Base-by-base conservation (phyloP, 2,888 invertebrate genomes). In the Pelosia muscerda region DNA sequence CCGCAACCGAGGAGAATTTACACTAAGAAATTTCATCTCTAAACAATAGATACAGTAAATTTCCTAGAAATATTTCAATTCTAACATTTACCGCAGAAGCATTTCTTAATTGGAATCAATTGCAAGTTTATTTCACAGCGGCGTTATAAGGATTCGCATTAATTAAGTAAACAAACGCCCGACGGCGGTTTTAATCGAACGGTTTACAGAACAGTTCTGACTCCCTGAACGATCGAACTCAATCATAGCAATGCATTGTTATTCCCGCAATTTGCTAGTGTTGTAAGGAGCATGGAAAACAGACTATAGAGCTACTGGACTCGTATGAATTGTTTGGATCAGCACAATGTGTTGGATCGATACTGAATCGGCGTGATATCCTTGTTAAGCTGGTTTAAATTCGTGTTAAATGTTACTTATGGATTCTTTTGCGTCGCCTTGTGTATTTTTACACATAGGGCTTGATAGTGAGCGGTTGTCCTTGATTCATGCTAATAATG, bases 131-230 rank as follows among this genome's bases (percentile, higher is more conserved):
- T 71, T 74, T 66, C 61, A 64, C 65, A 64, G 65, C 49, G 63
- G 59, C 65, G 69, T 71, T 68, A 69, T 81, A 81, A 74, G 82
- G 82, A 77, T 81, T 81, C 80, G 69, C 69, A 69, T 77, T 79
- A 79, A 81, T 81, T 81, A 78, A 68, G 66, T 57, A 71, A 79
- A 73, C 70, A 70, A 64, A 64, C 57, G 69, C 56, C 62, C 31
- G 65, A 61, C 62, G 69, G 58, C 65, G 75, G 74, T 73, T 78
- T 78, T 71, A 75, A 72, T 77, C 73, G 65, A 72, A 72, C 65
- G 68, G 60, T 67, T 57, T 38, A 72, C 73, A 72, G 69, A 70
- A 74, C 65, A 62, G 70, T 68, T 4, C 38, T 38, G 15, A 13
- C 38, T 38, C 22, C 4, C 65, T 38, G 60, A 66, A 71, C 54